Conservation (phyloP, 2,113 vertebrate genomes). For the Lampris megalopsis region DNA sequence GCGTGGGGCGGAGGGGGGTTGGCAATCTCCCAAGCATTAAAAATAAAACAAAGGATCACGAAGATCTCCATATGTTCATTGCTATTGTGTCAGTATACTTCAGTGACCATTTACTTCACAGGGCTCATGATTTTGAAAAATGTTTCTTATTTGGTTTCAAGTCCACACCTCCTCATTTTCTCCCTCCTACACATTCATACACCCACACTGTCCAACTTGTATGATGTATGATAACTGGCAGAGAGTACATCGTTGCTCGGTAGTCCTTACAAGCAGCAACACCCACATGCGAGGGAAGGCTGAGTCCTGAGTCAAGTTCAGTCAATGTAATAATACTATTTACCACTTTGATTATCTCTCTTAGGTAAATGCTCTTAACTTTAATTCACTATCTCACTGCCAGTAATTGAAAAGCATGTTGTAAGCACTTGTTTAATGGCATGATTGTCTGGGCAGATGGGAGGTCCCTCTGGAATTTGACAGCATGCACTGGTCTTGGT, state of each 20-base stretch:
- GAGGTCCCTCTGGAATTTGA: not conserved
- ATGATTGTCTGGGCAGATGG: no score
- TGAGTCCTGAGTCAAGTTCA: constrained; percentile 26
- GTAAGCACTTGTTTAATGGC: no score
- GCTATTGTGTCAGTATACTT: not conserved
- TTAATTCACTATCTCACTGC: not conserved
- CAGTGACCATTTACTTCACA: not conserved
- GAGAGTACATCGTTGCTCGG: constrained; percentile 27
- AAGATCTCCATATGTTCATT: constrained; percentile 12
- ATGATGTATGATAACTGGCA: constrained; percentile 33
- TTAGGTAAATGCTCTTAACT: not conserved
- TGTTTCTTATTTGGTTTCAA: not conserved
- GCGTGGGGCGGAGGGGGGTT: not conserved
- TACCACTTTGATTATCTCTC: not conserved
- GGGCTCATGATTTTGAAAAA: not conserved
- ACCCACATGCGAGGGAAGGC: constrained; percentile 30
- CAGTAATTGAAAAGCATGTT: not conserved
- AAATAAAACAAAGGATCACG: not conserved
- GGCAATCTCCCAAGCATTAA: not conserved
- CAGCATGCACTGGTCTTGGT: constrained; percentile 1
- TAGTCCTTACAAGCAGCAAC: constrained; percentile 34
- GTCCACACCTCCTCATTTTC: not conserved
- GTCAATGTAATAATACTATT: constrained; percentile 19
- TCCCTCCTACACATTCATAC: not conserved
- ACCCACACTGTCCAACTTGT: not conserved